Evolutionary conservation across 2,797 vertebrate species (phyloP).

Genomic region (Fringilla coelebs): DNA sequence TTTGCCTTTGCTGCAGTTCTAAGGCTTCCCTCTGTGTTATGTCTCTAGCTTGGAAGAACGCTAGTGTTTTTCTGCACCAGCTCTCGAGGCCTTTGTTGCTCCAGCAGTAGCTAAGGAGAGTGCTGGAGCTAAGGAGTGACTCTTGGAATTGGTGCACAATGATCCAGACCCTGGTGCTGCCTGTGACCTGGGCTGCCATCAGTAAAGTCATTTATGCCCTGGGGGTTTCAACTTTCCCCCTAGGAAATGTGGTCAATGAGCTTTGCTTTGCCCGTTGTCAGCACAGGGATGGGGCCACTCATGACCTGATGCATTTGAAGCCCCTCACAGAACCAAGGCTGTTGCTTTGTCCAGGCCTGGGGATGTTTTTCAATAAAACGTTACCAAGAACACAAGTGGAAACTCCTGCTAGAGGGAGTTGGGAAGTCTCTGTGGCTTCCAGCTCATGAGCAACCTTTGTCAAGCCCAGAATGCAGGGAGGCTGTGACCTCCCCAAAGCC

Average conservation of each 20-base stretch:
- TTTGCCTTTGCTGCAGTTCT: background rate
- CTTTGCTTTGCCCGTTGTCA: background rate
- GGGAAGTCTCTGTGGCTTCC: background rate
- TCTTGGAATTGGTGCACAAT: background rate
- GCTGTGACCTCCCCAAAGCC: constrained; percentile 27
- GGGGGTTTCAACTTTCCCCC: background rate
- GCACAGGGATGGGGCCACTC: background rate
- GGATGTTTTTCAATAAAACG: background rate
- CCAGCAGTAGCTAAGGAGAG: background rate
- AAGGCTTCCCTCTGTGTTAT: background rate
- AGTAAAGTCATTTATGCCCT: background rate
- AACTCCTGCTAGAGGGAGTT: background rate
- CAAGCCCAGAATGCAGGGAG: background rate
- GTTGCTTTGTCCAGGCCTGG: background rate
- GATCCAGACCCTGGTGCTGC: background rate
- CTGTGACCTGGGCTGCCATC: background rate
- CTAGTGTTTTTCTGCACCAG: background rate
- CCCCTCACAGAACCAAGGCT: background rate
- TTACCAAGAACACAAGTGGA: background rate
- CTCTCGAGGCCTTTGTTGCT: background rate
- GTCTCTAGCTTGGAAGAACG: background rate
- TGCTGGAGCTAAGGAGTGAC: background rate
- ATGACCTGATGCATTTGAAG: background rate
- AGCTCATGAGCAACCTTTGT: background rate
- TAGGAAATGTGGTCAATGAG: background rate